Evolutionary conservation across 2,797 vertebrate genomes (phyloP), one percentile per base, ranked within the genome.

Genomic region (Lacerta bilineata): DNA sequence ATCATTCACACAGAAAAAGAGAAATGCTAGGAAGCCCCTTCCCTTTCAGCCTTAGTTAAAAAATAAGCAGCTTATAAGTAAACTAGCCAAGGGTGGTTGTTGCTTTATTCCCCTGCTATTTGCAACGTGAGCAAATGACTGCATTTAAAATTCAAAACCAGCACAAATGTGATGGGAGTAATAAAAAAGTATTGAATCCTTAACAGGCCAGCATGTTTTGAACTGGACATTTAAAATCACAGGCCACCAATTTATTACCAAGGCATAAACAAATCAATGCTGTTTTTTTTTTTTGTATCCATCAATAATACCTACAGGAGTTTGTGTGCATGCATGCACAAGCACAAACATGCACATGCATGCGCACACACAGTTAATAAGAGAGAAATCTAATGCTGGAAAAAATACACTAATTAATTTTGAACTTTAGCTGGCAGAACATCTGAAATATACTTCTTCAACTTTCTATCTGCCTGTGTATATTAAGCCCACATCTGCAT

Each of bases 231-330:
- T 91, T 87, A 20, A 88, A 27, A 92, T 84, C n/a, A 75, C 84
- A 33, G 46, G 69, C 84, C 90, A 85, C 74, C 50, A 36, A 90
- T 90, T 90, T 50, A 89, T 91, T 94, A 88, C 17, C 66, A 85
- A 46, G 68, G 27, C 75, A 25, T 78, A 93, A 96, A 93, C 23
- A 92, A 94, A 93, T 90, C 64, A 20, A 88, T 85, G 33, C 33
- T 33, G 33, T 33, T 33, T 36, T 36, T 74, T 74, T 36, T 74
- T 66, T 75, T 1, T 87, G 75, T 86, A 66, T 90, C 20, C 5
- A 83, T 50, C 75, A 75, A 68, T 17, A 36, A 9, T 77, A 11
- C 1, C 17, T 11, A 33, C 10, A 43, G 87, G 84, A 86, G 39
- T 23, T 0, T 29, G 10, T 50, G n/a, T 41, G 7, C 2, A 20